Evolutionary conservation across 1,140 invertebrate genomes (phyloP).

Genomic region (Drosophila gunungcola): DNA sequence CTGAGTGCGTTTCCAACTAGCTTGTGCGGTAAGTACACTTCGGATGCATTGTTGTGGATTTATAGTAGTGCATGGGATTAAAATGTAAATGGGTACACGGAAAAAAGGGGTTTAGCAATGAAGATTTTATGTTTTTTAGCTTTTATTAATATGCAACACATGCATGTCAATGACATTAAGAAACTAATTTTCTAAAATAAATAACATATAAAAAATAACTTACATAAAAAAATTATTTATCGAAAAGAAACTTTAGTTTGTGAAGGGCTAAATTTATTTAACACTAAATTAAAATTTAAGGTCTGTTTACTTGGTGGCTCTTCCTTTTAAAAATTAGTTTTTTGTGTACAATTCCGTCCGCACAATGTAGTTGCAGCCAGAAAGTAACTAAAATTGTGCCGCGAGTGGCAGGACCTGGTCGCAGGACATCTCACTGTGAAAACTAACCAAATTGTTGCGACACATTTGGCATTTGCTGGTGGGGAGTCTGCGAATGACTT

Average conservation of each 20-base stretch:
- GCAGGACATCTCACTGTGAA: conserved; percentile 10
- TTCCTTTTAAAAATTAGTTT: background rate
- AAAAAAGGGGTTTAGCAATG: background rate
- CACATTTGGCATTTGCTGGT: conserved; percentile 24
- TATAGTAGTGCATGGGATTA: conserved; percentile 7
- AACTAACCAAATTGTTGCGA: conserved; percentile 59
- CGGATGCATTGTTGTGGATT: conserved; percentile 14
- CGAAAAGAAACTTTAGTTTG: too few relatives aligned
- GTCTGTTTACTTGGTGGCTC: too few relatives aligned
- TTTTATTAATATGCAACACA: too few relatives aligned
- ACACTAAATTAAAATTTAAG: too few relatives aligned
- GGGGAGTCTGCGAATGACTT: conserved; percentile 18
- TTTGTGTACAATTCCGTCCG: conserved; percentile 2
- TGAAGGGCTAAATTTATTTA: too few relatives aligned
- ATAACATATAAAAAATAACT: too few relatives aligned
- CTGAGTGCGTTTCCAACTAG: background rate
- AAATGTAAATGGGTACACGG: conserved; percentile 17
- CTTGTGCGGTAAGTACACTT: conserved; percentile 38
- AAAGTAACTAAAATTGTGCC: conserved; percentile 63
- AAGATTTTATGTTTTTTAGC: background rate
- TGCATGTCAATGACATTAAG: too few relatives aligned
- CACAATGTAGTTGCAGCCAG: conserved; percentile 28
- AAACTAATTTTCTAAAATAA: too few relatives aligned
- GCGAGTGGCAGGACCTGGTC: conserved; percentile 14
- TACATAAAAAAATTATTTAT: too few relatives aligned